phyloP scores from a whole-genome alignment of 2,113 vertebrate species.

The Neodontobutis hainanensis region DNA sequence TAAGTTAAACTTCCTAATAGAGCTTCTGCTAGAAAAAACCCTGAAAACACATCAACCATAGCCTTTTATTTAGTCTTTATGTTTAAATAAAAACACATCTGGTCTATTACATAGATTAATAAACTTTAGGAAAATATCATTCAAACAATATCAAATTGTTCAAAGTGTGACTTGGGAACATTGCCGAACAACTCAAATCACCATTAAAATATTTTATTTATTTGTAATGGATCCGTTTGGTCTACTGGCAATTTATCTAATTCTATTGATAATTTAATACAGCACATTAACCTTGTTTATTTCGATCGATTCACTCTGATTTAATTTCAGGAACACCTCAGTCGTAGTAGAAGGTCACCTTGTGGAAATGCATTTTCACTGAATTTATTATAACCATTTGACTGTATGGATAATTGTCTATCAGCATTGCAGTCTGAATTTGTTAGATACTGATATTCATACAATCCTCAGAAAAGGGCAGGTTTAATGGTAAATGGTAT shows the following conservation, averaged over 20 bases:
- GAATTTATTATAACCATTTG: background rate
- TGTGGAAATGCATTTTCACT: background rate
- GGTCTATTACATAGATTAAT: no score
- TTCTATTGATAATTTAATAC: background rate
- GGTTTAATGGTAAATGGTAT: no score
- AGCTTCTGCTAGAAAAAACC: background rate
- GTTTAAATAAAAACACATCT: no score
- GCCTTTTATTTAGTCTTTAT: background rate
- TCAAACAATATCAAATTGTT: no score
- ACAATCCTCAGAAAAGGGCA: no score
- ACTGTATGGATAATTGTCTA: background rate
- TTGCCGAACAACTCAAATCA: no score
- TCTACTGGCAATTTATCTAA: slow-evolving; percentile 13
- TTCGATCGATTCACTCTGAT: slow-evolving; percentile 6
- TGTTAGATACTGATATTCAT: no score
- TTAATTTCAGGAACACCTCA: slow-evolving; percentile 6
- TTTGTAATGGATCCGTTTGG: background rate
- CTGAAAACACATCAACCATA: background rate
- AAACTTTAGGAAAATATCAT: no score
- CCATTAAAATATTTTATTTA: no score
- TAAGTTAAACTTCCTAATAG: slow-evolving; percentile 21
- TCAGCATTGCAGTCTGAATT: no score
- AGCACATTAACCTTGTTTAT: slow-evolving; percentile 5
- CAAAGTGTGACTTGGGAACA: no score
- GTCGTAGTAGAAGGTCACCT: background rate